Percentiles rank a stretch among this genome's conserved stretches.
Conservation (phyloP, 2,797 vertebrate genomes). For the Distichodus sexfasciatus region DNA sequence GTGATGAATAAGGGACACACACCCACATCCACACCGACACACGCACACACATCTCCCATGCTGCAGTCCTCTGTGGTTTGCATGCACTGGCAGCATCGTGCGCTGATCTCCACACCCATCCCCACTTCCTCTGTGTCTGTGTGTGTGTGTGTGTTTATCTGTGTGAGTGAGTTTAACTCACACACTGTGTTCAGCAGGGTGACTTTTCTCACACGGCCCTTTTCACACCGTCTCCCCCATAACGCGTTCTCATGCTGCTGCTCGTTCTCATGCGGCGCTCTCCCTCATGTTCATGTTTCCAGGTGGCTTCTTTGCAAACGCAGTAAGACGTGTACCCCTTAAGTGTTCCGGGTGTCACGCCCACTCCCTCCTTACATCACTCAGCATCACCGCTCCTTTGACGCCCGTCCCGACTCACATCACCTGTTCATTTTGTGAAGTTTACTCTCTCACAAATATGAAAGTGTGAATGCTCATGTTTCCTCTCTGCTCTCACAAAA, state of each 20-base stretch:
- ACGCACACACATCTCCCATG: conserved; percentile 36
- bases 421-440: too few species aligned
- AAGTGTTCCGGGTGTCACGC: too few species aligned
- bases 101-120: conserved; percentile 76
- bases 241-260: background rate
- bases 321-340: too few species aligned
- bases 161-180: background rate
- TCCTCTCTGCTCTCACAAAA: too few species aligned
- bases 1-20: conserved; percentile 23
- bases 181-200: conserved; percentile 23
- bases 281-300: too few species aligned
- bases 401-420: too few species aligned
- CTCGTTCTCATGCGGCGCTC: too few species aligned
- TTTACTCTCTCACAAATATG: too few species aligned
- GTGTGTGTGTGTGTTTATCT: conserved; percentile 35
- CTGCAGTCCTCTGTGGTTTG: conserved; percentile 60
- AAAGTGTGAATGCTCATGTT: too few species aligned
- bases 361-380: too few species aligned
- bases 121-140: conserved; percentile 76
- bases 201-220: background rate
- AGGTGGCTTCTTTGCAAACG: too few species aligned
- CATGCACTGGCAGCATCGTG: conserved; percentile 55
- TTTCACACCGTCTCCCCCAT: background rate
- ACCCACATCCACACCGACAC: conserved; percentile 44
- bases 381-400: too few species aligned